Evolutionary conservation across 2,888 invertebrate species (phyloP), one percentile per base, ranked within the genome.

Genomic region (Cheilosia soror): DNA sequence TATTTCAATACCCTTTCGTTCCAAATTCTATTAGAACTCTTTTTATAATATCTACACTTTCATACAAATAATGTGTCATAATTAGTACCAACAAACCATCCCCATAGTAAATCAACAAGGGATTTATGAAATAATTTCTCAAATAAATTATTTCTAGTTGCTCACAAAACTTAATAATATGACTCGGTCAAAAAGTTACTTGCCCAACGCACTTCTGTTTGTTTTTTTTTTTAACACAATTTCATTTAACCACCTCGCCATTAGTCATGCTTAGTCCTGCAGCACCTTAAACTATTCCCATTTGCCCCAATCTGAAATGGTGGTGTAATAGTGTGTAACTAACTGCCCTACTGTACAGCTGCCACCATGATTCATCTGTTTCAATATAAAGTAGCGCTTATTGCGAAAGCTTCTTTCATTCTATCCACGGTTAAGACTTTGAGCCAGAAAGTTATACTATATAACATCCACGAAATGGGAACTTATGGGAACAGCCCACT

Each of bases 291-390:
- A 84, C 75, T 71, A 84, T 71, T 53, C 47, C 69, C 79, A 79
- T 75, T 69, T 75, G 63, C 65, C 44, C 65, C 62, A 57, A 44
- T 53, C 63, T 71, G 78, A 11, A 37, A 37, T 11, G 37, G 37
- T 37, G 33, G 33, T 9, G 2, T 9, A 4, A 11, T 11, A 53
- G 47, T 25, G n/a, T 47, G 15, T n/a, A 27, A 25, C 31, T 20
- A 11, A 15, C 62, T 11, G 37, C 37, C 11, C 4, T 3, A 11
- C 9, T 11, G 1, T 37, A 37, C n/a, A 5, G 31, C 40, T 51
- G 33, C 44, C 78, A 73, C 44, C 84, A 75, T 79, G 68, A 75
- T 79, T 63, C 79, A 84, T 84, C 84, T 84, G 65, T 79, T 79
- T 47, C 75, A 65, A 79, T 79, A 84, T 71, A 79, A 79, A 75